phyloP scores from a whole-genome alignment of 1,140 invertebrate species.

The Helicorthomorpha holstii region DNA sequence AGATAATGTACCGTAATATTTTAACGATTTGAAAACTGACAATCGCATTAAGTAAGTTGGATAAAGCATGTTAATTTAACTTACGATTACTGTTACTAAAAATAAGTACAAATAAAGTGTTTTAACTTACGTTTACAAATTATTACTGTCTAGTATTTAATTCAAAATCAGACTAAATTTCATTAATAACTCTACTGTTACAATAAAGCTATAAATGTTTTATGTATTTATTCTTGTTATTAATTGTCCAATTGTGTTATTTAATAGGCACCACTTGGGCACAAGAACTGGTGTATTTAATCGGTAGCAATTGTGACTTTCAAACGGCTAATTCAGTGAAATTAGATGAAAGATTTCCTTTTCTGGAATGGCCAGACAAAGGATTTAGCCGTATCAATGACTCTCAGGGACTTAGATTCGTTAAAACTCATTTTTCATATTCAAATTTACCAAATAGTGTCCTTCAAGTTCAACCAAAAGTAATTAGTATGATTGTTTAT shows the following conservation, averaged over 20 bases:
- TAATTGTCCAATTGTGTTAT: background rate
- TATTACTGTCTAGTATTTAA: too few relatives aligned
- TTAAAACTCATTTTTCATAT: constrained; percentile 32
- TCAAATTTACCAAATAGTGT: constrained; percentile 24
- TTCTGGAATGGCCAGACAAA: constrained; percentile 30
- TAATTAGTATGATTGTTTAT: background rate
- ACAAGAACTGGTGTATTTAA: constrained; percentile 33
- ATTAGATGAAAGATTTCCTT: constrained; percentile 31
- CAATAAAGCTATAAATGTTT: too few relatives aligned
- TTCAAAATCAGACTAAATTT: too few relatives aligned
- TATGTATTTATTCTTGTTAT: background rate
- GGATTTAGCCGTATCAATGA: constrained; percentile 22
- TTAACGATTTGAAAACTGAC: too few relatives aligned
- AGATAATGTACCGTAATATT: too few relatives aligned
- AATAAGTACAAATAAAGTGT: too few relatives aligned
- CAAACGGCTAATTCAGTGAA: constrained; percentile 19
- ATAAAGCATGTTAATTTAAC: too few relatives aligned
- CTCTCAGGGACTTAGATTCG: constrained; percentile 22
- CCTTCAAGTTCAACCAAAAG: constrained; percentile 18
- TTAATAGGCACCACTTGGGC: constrained; percentile 32
- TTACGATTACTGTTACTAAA: too few relatives aligned
- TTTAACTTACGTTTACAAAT: too few relatives aligned
- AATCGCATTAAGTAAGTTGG: too few relatives aligned
- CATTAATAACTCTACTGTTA: too few relatives aligned
- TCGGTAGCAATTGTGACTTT: constrained; percentile 25